phyloP scores from a whole-genome alignment of 2,888 invertebrate species.

The Fragum sueziense region DNA sequence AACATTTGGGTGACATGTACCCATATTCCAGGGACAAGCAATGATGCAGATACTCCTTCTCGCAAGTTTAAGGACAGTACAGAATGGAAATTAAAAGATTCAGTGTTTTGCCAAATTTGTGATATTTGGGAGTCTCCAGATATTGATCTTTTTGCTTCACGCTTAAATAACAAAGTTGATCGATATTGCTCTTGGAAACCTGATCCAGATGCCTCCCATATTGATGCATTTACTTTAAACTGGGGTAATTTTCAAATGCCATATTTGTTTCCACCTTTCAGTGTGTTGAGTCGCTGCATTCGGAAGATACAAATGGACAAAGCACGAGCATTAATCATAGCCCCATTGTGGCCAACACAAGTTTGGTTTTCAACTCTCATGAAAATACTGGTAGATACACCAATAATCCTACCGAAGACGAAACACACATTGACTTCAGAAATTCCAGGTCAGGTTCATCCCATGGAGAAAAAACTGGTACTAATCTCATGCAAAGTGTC shows the following conservation, averaged over 20 bases:
- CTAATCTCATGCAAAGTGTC: conserved; percentile 44
- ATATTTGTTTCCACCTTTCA: conserved; percentile 58
- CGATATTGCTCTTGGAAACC: conserved; percentile 34
- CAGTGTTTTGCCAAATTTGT: conserved; percentile 16
- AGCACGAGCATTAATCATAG: conserved; percentile 20
- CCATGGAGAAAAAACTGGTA: conserved; percentile 28
- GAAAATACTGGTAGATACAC: conserved; percentile 30
- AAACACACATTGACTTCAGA: background rate
- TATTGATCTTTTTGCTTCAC: conserved; percentile 44
- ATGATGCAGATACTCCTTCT: conserved; percentile 20
- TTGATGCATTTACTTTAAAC: conserved; percentile 31
- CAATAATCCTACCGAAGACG: conserved; percentile 21
- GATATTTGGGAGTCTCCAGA: conserved; percentile 3
- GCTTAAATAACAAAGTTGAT: conserved; percentile 25
- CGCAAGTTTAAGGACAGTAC: conserved; percentile 32
- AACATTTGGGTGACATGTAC: conserved; percentile 19
- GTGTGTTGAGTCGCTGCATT: conserved; percentile 37
- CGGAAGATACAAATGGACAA: conserved; percentile 26
- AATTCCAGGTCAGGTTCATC: conserved; percentile 15
- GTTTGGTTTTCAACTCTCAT: conserved; percentile 31
- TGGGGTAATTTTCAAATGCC: conserved; percentile 19
- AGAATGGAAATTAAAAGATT: conserved; percentile 22
- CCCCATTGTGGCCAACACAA: conserved; percentile 48
- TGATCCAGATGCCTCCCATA: conserved; percentile 23
- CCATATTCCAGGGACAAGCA: conserved; percentile 9